phyloP scores from a whole-genome alignment of 2,113 vertebrate genomes.

The Heterotis niloticus region DNA sequence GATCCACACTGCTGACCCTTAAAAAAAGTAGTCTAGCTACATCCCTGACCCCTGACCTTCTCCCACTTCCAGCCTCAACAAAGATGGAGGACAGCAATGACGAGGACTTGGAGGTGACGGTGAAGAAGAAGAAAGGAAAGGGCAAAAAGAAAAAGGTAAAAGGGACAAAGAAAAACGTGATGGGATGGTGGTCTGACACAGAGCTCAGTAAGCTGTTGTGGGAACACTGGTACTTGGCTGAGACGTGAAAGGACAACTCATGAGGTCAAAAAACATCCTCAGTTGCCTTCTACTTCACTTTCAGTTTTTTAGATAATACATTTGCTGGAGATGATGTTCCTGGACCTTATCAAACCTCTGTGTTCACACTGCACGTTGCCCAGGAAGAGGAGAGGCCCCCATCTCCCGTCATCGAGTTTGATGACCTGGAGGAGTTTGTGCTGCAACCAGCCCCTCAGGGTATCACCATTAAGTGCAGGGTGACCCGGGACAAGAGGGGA shows the following conservation, averaged over 20 bases:
- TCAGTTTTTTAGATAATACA: no score
- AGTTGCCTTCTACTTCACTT: no score
- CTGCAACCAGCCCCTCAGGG: constrained; percentile 79
- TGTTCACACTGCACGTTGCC: background rate
- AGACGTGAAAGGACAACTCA: background rate
- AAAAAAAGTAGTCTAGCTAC: background rate
- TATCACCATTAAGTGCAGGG: constrained; percentile 79
- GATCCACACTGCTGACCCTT: no score
- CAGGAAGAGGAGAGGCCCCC: constrained; percentile 60
- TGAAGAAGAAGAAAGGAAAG: constrained; percentile 82
- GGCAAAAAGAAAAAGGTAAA: constrained; percentile 79
- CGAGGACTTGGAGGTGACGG: constrained; percentile 61
- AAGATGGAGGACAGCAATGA: constrained; percentile 64
- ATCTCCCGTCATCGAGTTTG: constrained; percentile 81
- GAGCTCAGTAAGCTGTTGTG: no score
- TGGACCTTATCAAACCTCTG: background rate
- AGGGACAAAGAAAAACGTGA: background rate
- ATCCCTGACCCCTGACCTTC: background rate
- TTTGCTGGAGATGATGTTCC: no score
- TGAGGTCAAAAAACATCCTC: no score
- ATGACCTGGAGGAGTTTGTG: constrained; percentile 83
- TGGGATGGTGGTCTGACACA: no score
- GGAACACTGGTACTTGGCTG: background rate
- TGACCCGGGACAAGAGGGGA: constrained; percentile 90
- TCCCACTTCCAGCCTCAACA: constrained; percentile 27